Conservation (phyloP, 2,797 vertebrate species). For the Crocodylus rhombifer region DNA sequence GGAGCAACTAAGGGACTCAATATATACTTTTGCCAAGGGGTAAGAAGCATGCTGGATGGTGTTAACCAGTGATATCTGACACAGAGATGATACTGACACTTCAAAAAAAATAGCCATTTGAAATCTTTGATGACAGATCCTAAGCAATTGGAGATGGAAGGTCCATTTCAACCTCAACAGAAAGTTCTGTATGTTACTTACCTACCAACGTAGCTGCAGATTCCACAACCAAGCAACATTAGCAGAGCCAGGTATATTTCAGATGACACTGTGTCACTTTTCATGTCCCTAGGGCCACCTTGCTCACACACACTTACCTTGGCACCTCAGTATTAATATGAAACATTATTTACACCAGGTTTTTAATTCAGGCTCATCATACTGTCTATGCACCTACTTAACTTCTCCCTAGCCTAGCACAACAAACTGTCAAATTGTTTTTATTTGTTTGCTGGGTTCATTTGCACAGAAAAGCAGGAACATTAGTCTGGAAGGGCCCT, state of each 20-base stretch:
- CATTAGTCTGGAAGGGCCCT: no score
- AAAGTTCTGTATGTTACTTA: neutral
- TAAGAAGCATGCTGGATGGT: neutral
- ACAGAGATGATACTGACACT: neutral
- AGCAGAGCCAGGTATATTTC: neutral
- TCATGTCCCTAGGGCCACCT: neutral
- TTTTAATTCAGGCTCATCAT: neutral
- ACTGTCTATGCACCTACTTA: neutral
- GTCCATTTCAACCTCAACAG: neutral
- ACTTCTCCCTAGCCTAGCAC: neutral
- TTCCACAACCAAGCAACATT: neutral
- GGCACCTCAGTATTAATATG: neutral
- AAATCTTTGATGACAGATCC: neutral
- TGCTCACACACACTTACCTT: neutral
- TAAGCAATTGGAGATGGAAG: neutral
- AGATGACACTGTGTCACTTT: neutral
- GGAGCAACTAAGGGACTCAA: neutral
- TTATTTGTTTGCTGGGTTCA: neutral
- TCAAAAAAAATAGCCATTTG: neutral
- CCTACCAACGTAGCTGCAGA: neutral
- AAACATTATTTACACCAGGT: neutral
- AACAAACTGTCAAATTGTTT: neutral
- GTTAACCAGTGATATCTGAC: neutral
- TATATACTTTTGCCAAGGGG: neutral
- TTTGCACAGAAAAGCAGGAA: neutral